Conservation (phyloP, 2,888 invertebrate genomes). For the Opisthograptis luteolata region DNA sequence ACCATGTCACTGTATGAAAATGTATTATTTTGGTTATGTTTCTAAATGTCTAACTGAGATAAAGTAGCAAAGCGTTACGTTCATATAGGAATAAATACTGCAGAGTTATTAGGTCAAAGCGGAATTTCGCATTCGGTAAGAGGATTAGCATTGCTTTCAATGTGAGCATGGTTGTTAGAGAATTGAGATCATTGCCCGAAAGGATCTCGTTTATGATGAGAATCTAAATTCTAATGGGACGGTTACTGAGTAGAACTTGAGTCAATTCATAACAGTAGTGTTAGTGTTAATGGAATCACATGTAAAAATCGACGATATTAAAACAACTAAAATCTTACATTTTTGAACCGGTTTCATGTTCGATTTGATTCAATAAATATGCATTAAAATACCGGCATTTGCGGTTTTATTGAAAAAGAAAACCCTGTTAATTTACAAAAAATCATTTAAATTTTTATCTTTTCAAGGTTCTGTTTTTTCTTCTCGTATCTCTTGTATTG, state of each 20-base stretch:
- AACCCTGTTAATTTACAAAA: too few relatives aligned
- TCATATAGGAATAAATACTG: slow-evolving; percentile 34
- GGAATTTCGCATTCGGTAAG: slow-evolving; percentile 45
- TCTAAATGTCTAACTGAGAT: neutral
- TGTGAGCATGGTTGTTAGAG: slow-evolving; percentile 29
- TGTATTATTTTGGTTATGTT: neutral
- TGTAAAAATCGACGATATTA: neutral
- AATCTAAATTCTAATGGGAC: neutral
- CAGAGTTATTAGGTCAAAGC: slow-evolving; percentile 58
- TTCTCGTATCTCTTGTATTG: too few relatives aligned
- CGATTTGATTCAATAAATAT: too few relatives aligned
- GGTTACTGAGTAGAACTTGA: neutral
- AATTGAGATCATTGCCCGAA: slow-evolving; percentile 17
- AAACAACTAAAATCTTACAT: neutral
- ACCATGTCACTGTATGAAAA: neutral
- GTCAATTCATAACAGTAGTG: neutral
- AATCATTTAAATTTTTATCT: too few relatives aligned
- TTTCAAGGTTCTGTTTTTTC: too few relatives aligned
- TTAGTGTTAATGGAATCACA: neutral
- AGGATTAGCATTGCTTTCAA: slow-evolving; percentile 50
- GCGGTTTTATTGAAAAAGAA: too few relatives aligned
- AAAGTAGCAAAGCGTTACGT: slow-evolving; percentile 9
- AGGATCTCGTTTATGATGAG: slow-evolving; percentile 5
- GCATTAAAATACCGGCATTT: too few relatives aligned
- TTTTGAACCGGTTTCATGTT: too few relatives aligned